Conservation (phyloP, 2,888 invertebrate species). For the Papilio gigon region DNA sequence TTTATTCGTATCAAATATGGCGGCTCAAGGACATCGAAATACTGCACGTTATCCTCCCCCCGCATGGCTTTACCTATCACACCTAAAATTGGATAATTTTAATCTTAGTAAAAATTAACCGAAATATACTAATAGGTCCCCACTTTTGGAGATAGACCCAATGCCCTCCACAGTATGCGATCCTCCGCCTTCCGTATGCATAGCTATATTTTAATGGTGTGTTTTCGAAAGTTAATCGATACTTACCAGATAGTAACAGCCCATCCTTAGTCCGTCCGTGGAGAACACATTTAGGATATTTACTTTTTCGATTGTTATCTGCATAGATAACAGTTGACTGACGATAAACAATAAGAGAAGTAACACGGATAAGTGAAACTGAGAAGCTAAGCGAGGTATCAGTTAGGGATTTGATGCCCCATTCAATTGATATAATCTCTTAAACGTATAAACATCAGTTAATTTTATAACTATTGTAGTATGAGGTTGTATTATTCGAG, state of each 20-base stretch:
- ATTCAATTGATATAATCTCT: conserved; percentile 40
- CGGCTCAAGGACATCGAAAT: too few species aligned
- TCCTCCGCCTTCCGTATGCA: too few species aligned
- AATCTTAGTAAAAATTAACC: too few species aligned
- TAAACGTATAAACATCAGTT: conserved; percentile 34
- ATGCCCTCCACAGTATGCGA: too few species aligned
- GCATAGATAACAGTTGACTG: conserved; percentile 55
- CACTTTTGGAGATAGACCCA: too few species aligned
- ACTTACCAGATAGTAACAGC: conserved; percentile 44
- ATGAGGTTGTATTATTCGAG: too few species aligned
- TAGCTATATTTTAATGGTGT: neutral
- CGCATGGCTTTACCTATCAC: too few species aligned
- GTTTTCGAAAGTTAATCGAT: neutral
- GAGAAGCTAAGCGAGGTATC: conserved; percentile 31
- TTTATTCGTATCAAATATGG: too few species aligned
- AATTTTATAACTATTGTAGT: conserved; percentile 10
- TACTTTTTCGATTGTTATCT: conserved; percentile 52
- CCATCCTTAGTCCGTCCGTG: conserved; percentile 64
- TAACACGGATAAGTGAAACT: conserved; percentile 39
- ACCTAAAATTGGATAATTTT: too few species aligned
- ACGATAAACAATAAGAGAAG: conserved; percentile 46
- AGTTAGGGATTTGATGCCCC: conserved; percentile 10
- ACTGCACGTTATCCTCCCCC: too few species aligned
- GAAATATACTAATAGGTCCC: too few species aligned
- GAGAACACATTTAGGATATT: conserved; percentile 51